Evolutionary conservation across 2,888 invertebrate species (phyloP).

Genomic region (Callyntrura guangdongensis): DNA sequence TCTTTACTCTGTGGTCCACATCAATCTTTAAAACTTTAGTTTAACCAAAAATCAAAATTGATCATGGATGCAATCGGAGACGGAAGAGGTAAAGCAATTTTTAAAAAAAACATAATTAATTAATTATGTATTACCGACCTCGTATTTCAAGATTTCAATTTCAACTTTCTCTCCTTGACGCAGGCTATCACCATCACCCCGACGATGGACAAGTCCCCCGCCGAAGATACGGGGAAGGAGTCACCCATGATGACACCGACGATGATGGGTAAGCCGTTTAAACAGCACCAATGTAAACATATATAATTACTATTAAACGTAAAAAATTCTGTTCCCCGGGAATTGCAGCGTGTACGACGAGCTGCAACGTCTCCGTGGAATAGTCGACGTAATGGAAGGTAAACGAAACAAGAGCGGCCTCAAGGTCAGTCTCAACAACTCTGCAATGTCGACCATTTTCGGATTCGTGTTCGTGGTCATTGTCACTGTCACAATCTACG

Average conservation of each 20-base stretch:
- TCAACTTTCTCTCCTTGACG: too few relatives aligned
- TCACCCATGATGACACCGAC: not conserved
- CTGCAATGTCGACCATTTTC: conserved; percentile 94
- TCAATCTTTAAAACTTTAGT: too few relatives aligned
- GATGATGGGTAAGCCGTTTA: conserved; percentile 27
- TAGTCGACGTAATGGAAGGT: conserved; percentile 82
- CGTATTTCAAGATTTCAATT: too few relatives aligned
- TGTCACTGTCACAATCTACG: conserved; percentile 93
- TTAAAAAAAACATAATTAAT: too few relatives aligned
- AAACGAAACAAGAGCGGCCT: conserved; percentile 64
- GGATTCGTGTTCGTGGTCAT: conserved; percentile 92
- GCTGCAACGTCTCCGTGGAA: conserved; percentile 79
- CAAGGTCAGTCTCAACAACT: conserved; percentile 89
- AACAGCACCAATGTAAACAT: too few relatives aligned
- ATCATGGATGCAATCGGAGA: too few relatives aligned
- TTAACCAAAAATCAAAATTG: too few relatives aligned
- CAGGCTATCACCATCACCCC: not conserved
- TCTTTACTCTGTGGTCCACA: too few relatives aligned
- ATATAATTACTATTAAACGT: too few relatives aligned
- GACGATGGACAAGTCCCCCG: conserved; percentile 38
- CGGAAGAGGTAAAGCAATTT: too few relatives aligned
- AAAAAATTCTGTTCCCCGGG: too few relatives aligned
- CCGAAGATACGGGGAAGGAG: conserved; percentile 39
- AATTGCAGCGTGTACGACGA: conserved; percentile 82
- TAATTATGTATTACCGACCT: too few relatives aligned